Percentiles rank a stretch among this genome's conserved stretches.
These are phyloP conservation scores for Nephrotoma flavescens DNA, from an alignment of 2,888 invertebrate genomes.

Conservation along the genomic window DNA sequence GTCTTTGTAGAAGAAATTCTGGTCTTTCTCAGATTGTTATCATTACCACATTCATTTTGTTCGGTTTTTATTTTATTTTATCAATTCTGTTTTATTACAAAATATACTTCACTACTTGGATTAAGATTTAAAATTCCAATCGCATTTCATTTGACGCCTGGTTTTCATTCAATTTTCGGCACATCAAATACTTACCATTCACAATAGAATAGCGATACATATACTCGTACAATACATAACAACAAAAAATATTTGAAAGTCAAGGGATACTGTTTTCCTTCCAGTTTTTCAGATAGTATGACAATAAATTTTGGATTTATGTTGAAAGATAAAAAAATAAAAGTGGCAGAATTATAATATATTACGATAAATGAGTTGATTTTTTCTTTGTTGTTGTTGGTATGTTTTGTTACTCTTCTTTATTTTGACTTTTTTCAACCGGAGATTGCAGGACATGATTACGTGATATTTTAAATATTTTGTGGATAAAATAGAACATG, in stretches of 20 bases:
- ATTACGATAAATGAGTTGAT: background rate
- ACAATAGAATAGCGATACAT: background rate
- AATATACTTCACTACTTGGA: background rate
- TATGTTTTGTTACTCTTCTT: background rate
- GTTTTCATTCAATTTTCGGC: background rate
- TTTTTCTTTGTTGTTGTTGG: background rate
- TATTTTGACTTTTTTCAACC: background rate
- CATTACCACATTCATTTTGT: background rate
- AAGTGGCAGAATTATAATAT: background rate
- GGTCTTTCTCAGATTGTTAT: background rate
- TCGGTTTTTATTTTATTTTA: background rate
- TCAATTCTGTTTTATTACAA: background rate
- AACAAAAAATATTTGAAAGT: background rate
- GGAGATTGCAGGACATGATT: background rate
- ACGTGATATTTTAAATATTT: background rate
- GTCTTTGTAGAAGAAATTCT: background rate
- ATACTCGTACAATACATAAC: background rate
- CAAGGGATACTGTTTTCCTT: background rate
- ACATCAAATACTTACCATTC: background rate
- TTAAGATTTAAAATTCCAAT: background rate
- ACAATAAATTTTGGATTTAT: background rate
- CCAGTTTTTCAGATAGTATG: background rate
- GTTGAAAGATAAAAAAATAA: background rate
- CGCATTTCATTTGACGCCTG: background rate
- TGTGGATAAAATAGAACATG: background rate